These are phyloP conservation scores for Xenotilapia caudafasciata DNA, from an alignment of 2,113 vertebrate genomes.

Conservation along the genomic window DNA sequence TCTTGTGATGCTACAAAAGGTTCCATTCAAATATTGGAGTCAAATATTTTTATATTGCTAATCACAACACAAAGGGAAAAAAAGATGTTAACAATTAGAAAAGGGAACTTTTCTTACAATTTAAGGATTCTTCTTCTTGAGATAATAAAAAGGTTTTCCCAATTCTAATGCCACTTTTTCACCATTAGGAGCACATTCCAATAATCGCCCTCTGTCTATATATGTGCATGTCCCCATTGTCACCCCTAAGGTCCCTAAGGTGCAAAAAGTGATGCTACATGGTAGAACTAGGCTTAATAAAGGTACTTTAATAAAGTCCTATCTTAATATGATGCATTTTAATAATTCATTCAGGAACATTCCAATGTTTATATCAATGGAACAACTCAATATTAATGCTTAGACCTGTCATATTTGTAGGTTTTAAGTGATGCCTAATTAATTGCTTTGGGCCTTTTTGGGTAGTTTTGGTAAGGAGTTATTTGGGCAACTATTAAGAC, in stretches of 20 bases:
- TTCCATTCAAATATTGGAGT: background rate
- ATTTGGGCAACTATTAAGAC: background rate
- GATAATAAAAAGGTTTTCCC: background rate
- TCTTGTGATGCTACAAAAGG: background rate
- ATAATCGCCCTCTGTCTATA: background rate
- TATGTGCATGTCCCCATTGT: background rate
- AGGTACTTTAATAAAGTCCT: background rate
- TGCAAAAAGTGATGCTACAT: background rate
- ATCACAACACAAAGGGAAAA: background rate
- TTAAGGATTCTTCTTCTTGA: background rate
- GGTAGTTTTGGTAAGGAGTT: background rate
- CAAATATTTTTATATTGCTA: background rate
- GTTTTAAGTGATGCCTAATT: background rate
- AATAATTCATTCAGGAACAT: background rate
- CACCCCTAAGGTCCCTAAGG: fast-evolving
- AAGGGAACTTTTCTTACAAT: background rate
- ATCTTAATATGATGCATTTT: background rate
- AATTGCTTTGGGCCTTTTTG: background rate
- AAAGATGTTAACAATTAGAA: background rate
- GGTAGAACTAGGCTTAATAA: background rate
- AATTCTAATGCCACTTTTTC: background rate
- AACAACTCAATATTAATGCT: background rate
- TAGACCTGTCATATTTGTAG: background rate
- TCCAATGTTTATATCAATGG: background rate
- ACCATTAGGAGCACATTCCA: fast-evolving